Base-by-base conservation (phyloP, 2,888 invertebrate species). In the Clistopyga incitator region DNA sequence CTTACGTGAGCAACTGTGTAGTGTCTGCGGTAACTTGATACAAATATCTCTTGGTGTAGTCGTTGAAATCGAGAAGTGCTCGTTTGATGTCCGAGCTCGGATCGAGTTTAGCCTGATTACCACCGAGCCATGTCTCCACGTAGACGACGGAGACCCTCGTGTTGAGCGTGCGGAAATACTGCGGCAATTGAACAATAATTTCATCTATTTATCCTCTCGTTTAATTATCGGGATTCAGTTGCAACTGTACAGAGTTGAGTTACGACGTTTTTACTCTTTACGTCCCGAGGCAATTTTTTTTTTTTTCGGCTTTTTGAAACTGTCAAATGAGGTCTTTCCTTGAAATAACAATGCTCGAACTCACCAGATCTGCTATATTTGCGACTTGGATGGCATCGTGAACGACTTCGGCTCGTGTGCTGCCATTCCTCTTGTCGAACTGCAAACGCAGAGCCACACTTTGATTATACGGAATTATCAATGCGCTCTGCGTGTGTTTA, bases 351-450 rank as follows among this genome's bases (percentile, higher is more conserved):
- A 23, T 10, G 11, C 6, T 52, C 50, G 1, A 59, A 95, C 97
- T 96, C 92, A 98, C 98, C 96, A 98, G 94, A 95, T 99, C 99
- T 84, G 99, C 98, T 92, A 99, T 98, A 94, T 99, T 99, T 88
- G 98, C 98, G 88, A 98, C 98, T 95, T 98, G 98, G 93, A 99
- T 97, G 86, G 98, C 98, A 93, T 99, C 99, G 93, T 98, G 97
- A 89, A 99, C 97, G 87, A 98, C 97, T 92, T 98, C 97, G 18
- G 96, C 95, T 86, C 98, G 94, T 74, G 97, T 97, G 93, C 97
- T 98, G 85, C 98, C 97, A 93, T 98, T 98, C 82, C 98, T 95
- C 91, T 97, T 96, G 90, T 98, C 98, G 93, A 98, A 98, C 95
- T 95, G 92, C 70, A 92, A 91, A 75, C 18, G 11, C 50, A 67